Base-by-base conservation (phyloP, 1,140 invertebrate species). In the Anadara kagoshimensis region DNA sequence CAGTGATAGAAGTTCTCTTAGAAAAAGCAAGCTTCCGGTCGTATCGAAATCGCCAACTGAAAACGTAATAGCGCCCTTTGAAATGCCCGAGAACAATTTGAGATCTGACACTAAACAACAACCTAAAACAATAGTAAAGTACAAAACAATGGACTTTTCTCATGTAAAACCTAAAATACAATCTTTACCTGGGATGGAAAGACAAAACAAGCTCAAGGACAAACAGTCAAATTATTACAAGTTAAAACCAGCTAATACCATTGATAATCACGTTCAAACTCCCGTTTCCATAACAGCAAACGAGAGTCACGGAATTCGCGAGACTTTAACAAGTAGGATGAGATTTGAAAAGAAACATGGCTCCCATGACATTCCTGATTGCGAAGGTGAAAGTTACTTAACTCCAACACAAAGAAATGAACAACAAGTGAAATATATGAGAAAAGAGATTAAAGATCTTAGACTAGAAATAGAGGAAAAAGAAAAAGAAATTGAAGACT, bases 381-480 rank as follows among this genome's bases (percentile, higher is more conserved):
- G 71, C 26, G 75, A 75, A 20, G 69, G 56, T 0, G 44, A 76
- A 14, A 63, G 73, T 5, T 84, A 84, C 45, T n/a, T 82, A 45
- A 84, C 82, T 11, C 82, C 82, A 4, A 75, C 75, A 43, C 82
- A 84, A 63, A 56, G 79, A 11, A 84, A 81, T 59, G 82, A 82
- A 5, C 72, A 79, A 18, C 20, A 71, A 20, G 66, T 84, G 5
- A 82, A 68, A 51, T 67, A 78, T 20, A 43, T 84, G 10, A 82
- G 69, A 63, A 57, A 61, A 7, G 72, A 81, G 43, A 57, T 82
- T 0, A 80, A 75, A 59, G 64, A 77, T 7, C 67, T 81, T 24
- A 73, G 62, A n/a, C 77, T 69, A 54, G 26, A 53, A 24, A 22
- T 81, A 44, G 63, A 74, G 7, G 75, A 79, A 10, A 76, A 73